phyloP scores from a whole-genome alignment of 2,888 invertebrate genomes.

The Notodonta dromedarius region DNA sequence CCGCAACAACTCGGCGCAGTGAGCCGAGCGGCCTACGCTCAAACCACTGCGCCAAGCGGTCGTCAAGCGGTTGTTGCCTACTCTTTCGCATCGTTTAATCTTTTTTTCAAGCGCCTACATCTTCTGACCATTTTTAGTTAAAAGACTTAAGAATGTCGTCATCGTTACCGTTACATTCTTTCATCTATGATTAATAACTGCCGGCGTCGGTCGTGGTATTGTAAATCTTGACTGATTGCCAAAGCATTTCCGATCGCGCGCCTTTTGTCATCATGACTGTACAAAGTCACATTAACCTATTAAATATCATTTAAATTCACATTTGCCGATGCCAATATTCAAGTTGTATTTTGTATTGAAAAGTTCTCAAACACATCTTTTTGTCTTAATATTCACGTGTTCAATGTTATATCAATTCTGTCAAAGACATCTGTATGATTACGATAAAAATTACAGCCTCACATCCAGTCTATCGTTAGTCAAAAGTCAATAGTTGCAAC shows the following conservation, averaged over 20 bases:
- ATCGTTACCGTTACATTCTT: slow-evolving; percentile 1
- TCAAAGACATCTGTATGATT: no score
- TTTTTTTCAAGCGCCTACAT: neutral
- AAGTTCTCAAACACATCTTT: no score
- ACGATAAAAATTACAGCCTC: no score
- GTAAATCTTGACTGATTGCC: slow-evolving; percentile 3
- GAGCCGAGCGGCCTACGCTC: no score
- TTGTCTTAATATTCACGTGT: no score
- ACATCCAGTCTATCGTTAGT: no score
- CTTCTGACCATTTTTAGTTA: neutral
- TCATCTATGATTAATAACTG: neutral
- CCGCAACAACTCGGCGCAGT: no score
- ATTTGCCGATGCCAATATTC: neutral
- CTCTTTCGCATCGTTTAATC: neutral
- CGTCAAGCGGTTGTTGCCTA: no score
- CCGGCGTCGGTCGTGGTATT: neutral
- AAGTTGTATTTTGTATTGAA: neutral
- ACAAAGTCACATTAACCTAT: slow-evolving; percentile 7
- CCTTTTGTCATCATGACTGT: neutral
- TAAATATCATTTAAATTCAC: neutral
- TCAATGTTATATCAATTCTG: no score
- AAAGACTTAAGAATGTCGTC: neutral
- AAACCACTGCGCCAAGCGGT: no score
- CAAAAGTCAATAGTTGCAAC: no score
- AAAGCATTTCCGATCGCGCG: neutral